A percentile compares a stretch with the other conserved stretches of the same genome.
Conservation (phyloP, 2,888 invertebrate genomes). For the Drosophila siamana region DNA sequence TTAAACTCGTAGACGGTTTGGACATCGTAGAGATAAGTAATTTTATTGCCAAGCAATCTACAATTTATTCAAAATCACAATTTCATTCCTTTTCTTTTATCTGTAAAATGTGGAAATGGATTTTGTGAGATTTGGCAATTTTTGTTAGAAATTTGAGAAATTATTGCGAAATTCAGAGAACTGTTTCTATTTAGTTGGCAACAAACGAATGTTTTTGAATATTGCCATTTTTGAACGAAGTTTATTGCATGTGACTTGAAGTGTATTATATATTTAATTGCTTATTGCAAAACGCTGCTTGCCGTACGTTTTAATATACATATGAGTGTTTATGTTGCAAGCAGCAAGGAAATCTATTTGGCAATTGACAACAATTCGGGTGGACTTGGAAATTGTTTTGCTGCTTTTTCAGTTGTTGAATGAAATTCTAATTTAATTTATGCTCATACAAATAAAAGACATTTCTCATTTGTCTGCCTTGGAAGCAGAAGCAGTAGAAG, state of each 20-base stretch:
- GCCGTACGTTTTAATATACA: not conserved
- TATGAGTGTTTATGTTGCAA: not conserved
- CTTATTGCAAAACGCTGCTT: not conserved
- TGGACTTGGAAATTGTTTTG: constrained; percentile 11
- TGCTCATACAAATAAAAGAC: constrained; percentile 32
- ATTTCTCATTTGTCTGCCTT: constrained; percentile 66
- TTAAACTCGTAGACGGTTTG: no score
- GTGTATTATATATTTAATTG: not conserved
- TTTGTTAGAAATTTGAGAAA: not conserved
- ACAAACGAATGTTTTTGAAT: not conserved
- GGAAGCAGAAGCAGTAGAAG: constrained; percentile 51
- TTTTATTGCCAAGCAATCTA: no score
- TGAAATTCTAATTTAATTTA: constrained; percentile 54
- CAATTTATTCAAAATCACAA: no score
- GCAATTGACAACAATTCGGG: not conserved
- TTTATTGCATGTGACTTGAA: not conserved
- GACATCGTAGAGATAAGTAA: no score
- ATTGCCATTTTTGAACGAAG: not conserved
- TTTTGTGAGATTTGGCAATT: no score
- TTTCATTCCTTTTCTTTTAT: no score
- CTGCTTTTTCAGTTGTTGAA: constrained; percentile 26
- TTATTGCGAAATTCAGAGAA: not conserved
- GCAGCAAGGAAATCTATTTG: not conserved
- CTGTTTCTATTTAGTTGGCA: not conserved
- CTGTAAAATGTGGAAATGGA: not conserved